These are phyloP conservation scores for Lanistes nyassanus DNA, from an alignment of 1,140 invertebrate genomes.

Conservation along the genomic window DNA sequence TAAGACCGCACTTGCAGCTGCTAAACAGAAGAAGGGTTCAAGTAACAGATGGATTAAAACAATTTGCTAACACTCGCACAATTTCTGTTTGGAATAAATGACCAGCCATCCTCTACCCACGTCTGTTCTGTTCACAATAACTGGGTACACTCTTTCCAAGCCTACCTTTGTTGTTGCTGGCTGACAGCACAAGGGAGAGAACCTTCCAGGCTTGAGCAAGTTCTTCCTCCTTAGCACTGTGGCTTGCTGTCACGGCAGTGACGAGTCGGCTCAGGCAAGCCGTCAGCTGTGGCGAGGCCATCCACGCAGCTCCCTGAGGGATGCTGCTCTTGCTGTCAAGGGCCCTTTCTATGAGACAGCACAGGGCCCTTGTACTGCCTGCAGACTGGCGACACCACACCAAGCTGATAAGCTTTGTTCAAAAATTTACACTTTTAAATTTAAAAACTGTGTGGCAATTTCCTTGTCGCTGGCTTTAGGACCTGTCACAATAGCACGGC, in stretches of 20 bases:
- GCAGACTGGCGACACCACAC: slow-evolving; percentile 31
- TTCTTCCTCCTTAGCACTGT: slow-evolving; percentile 23
- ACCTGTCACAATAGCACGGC: no score
- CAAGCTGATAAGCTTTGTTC: not conserved
- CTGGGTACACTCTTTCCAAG: not conserved
- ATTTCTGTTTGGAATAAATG: not conserved
- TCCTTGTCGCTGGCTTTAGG: no score
- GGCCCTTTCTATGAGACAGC: slow-evolving; percentile 40
- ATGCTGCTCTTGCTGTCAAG: slow-evolving; percentile 26
- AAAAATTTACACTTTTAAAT: not conserved
- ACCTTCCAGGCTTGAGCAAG: slow-evolving; percentile 35
- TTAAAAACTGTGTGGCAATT: no score
- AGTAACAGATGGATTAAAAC: no score
- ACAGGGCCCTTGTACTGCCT: slow-evolving; percentile 31
- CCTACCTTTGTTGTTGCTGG: slow-evolving; percentile 41
- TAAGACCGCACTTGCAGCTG: no score
- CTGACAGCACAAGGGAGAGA: slow-evolving; percentile 45
- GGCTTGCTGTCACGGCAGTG: slow-evolving; percentile 18
- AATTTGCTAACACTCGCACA: no score
- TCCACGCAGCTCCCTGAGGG: slow-evolving; percentile 39
- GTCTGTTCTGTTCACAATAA: not conserved
- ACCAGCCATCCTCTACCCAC: not conserved
- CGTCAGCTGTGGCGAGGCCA: slow-evolving; percentile 24
- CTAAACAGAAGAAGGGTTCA: no score
- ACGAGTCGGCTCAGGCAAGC: slow-evolving; percentile 8